Percentiles rank a stretch among this genome's conserved stretches.
phyloP scores from a whole-genome alignment of 2,797 vertebrate species.

The Meda fulgida region DNA sequence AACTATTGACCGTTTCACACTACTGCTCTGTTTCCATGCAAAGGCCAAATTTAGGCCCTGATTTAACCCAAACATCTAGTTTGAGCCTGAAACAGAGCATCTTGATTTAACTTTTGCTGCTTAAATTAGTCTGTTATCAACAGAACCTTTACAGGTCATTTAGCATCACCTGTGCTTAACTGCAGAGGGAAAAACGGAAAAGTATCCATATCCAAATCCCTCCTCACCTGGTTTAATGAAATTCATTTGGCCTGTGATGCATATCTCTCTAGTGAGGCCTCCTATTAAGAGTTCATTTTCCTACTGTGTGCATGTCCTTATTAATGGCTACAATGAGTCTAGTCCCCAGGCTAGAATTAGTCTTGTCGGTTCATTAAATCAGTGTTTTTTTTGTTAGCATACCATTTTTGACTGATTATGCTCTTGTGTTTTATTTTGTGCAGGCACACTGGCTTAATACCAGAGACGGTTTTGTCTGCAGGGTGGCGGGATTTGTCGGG shows the following conservation, averaged over 20 bases:
- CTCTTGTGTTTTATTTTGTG: constrained; percentile 22
- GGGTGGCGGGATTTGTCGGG: background rate
- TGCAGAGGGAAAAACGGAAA: constrained; percentile 43
- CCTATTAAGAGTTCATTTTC: constrained; percentile 50
- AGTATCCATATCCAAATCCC: constrained; percentile 31
- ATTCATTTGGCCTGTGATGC: constrained; percentile 51
- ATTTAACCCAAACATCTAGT: constrained; percentile 58
- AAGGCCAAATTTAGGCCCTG: constrained; percentile 52
- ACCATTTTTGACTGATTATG: constrained; percentile 38
- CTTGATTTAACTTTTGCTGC: constrained; percentile 55
- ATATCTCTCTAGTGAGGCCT: constrained; percentile 45
- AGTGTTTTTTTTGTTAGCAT: constrained; percentile 45
- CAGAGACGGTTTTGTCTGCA: background rate
- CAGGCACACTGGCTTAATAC: constrained; percentile 24
- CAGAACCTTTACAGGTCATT: constrained; percentile 55
- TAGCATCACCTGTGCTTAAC: constrained; percentile 45
- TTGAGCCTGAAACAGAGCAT: constrained; percentile 59
- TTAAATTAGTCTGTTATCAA: constrained; percentile 64
- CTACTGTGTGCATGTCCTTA: constrained; percentile 45
- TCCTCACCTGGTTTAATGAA: constrained; percentile 51
- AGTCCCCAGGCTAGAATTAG: constrained; percentile 40
- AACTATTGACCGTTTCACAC: constrained; percentile 65
- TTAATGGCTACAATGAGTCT: constrained; percentile 45
- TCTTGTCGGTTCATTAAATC: constrained; percentile 45
- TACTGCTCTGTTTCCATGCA: constrained; percentile 54